Base-by-base conservation (phyloP, 2,888 invertebrate species). In the Lithophane ornitopus region DNA sequence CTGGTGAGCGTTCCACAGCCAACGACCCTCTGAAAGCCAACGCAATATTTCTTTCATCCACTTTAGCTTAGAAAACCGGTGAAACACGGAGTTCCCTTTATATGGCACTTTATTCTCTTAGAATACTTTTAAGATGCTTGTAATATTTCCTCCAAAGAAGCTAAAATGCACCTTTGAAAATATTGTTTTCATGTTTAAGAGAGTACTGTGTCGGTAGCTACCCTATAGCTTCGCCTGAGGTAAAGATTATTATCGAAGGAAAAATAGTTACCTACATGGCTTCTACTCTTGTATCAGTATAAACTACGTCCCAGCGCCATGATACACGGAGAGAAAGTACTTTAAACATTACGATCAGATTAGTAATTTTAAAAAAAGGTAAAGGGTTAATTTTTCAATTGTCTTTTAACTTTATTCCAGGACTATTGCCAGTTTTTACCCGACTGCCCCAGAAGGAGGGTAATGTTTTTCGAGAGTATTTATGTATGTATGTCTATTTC, bases 81-180 rank as follows among this genome's bases (percentile, higher is more conserved):
- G 41, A 63, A 61, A 54, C n/a, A 41, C 39, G 26, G 11, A 41
- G 41, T 26, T 34, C 19, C 26, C n/a, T 73, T 76, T 72, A n/a
- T 52, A 70, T 28, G 7, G 12, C 58, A 66, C 39, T 41, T 70
- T 70, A 68, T 70, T 63, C 56, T 46, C 67, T 80, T 71, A 58
- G 34, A 74, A 67, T 44, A 75, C 67, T 78, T 79, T 56, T 54
- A 59, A 71, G 54, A 49, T 59, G 41, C 46, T 63, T 58, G 56
- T 66, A 44, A 67, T 65, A 46, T 61, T 74, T 74, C 16, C 34
- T n/a, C 2, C 4, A 28, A 26, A 39, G n/a, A 56, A 67, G 56
- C 56, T 79, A 8, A 46, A 58, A 79, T 75, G 70, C 65, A 72
- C 56, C 56, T 66, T 71, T 72, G 39, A 72, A 66, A 65, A 26